Conservation (phyloP, 2,113 vertebrate genomes). For the Rhodinocichla rosea region DNA sequence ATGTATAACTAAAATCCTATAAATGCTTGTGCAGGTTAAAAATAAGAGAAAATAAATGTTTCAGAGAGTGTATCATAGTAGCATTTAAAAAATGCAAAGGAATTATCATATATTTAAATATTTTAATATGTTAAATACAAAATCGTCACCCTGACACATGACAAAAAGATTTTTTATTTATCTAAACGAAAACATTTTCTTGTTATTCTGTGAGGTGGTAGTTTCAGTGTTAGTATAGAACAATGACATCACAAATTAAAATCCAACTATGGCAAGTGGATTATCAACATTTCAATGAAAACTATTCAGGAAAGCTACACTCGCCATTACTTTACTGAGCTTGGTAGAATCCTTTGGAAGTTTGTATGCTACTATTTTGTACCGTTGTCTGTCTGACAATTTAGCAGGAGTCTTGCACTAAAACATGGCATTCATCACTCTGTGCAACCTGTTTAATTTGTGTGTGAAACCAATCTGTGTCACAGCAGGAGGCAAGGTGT, state of each 20-base stretch:
- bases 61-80: not conserved
- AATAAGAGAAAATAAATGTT: not conserved
- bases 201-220: not conserved
- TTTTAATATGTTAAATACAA: not conserved
- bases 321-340: not conserved
- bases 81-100: not conserved
- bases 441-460: not conserved
- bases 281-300: not conserved
- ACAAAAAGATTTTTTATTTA: not conserved
- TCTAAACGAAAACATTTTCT: not conserved
- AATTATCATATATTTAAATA: not conserved
- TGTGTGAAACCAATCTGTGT: not conserved
- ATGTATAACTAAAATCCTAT: not conserved
- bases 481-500: not conserved
- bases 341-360: not conserved
- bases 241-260: not conserved
- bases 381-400: not conserved
- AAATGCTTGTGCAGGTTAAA: not conserved
- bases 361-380: not conserved
- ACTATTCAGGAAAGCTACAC: not conserved
- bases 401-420: not conserved
- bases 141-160: not conserved
- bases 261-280: fast-evolving
- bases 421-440: not conserved
- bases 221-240: not conserved